phyloP scores from a whole-genome alignment of 2,888 invertebrate species.

The Caenorhabditis doughertyi region DNA sequence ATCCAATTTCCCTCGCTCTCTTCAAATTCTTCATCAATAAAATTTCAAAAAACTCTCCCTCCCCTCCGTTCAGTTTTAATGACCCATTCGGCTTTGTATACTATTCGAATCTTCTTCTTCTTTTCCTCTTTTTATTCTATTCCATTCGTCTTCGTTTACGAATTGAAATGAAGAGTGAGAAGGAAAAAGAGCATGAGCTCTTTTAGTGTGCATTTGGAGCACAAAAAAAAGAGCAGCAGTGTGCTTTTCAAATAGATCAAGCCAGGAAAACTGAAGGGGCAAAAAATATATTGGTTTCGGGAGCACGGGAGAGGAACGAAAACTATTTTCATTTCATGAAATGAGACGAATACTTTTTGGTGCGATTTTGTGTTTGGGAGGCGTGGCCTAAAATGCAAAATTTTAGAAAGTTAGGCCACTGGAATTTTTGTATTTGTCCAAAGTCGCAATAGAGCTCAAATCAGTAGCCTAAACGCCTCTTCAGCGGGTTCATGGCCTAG shows the following conservation, averaged over 20 bases:
- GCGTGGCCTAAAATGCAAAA: background rate
- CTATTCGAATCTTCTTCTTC: background rate
- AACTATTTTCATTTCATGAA: constrained; percentile 4
- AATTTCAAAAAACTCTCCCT: background rate
- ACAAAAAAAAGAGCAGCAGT: constrained; percentile 5
- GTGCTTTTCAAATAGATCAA: background rate
- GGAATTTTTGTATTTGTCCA: background rate
- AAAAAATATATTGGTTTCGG: constrained; percentile 29
- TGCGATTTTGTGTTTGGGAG: background rate
- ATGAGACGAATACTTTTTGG: background rate
- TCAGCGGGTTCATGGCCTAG: too few relatives aligned
- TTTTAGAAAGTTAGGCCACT: background rate
- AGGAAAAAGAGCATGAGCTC: constrained; percentile 17
- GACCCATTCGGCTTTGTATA: constrained; percentile 30
- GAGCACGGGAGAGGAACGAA: background rate
- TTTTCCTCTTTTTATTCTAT: background rate
- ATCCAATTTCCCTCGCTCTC: background rate
- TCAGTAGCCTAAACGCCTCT: too few relatives aligned
- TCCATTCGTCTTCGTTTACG: background rate
- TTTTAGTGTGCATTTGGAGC: constrained; percentile 23
- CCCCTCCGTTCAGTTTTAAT: constrained; percentile 37
- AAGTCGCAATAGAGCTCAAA: too few relatives aligned
- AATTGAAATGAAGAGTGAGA: background rate
- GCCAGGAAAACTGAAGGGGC: background rate
- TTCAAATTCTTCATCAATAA: background rate